Conservation (phyloP, 2,797 vertebrate species). For the Protonibea diacanthus region DNA sequence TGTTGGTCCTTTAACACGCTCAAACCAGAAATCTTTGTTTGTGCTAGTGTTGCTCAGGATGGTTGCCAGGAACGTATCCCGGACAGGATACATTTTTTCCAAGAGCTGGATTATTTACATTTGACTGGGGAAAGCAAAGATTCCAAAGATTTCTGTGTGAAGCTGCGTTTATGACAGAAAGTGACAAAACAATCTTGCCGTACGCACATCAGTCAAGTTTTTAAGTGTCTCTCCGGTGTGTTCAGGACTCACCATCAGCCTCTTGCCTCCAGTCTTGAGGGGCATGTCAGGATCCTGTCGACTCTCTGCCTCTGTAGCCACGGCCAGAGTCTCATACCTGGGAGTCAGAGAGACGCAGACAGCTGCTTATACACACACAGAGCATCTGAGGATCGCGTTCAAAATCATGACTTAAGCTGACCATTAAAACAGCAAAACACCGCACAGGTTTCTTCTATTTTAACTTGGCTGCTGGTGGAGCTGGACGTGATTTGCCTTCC, state of each 20-base stretch:
- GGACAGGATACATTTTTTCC: too few relatives aligned
- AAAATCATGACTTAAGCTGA: neutral
- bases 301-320: constrained; percentile 95
- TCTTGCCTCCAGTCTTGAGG: constrained; percentile 91
- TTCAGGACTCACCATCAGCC: constrained; percentile 85
- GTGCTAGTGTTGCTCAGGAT: too few relatives aligned
- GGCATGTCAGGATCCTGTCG: constrained; percentile 90
- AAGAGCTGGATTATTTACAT: too few relatives aligned
- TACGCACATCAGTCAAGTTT: neutral
- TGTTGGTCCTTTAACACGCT: too few relatives aligned
- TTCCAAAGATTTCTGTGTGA: too few relatives aligned
- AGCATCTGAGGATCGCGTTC: neutral
- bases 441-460: neutral
- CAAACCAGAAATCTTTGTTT: too few relatives aligned
- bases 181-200: neutral
- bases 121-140: too few relatives aligned
- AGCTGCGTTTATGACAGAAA: neutral
- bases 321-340: constrained; percentile 98
- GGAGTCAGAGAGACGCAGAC: constrained; percentile 29
- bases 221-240: neutral
- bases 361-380: constrained; percentile 5
- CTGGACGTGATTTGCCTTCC: neutral
- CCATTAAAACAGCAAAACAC: neutral
- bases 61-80: too few relatives aligned
- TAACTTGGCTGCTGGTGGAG: neutral